These are phyloP conservation scores for Wasmannia auropunctata DNA, from an alignment of 1,140 invertebrate genomes.

Conservation along the genomic window DNA sequence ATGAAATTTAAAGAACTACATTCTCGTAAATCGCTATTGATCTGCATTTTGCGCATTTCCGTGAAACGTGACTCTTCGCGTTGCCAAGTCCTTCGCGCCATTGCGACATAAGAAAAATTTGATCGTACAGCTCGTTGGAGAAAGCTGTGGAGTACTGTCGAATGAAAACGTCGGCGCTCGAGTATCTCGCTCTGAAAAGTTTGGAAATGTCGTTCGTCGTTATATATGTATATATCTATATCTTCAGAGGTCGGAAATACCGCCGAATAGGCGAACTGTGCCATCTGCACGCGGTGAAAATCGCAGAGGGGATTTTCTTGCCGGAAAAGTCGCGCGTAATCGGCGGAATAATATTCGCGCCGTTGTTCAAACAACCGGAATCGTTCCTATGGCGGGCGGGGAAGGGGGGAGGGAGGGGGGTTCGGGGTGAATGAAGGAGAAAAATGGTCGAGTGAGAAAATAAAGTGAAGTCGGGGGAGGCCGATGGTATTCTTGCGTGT, in stretches of 20 bases:
- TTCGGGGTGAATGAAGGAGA: conserved; percentile 5
- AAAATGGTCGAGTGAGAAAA: conserved; percentile 39
- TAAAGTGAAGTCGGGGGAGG: neutral
- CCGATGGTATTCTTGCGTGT: neutral
- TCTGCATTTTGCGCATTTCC: conserved; percentile 10
- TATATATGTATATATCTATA: conserved; percentile 19
- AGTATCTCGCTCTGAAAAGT: neutral
- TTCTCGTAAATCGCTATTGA: conserved; percentile 15
- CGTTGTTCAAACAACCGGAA: conserved; percentile 40
- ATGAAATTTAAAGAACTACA: neutral
- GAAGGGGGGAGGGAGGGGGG: too few relatives aligned
- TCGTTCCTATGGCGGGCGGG: too few relatives aligned
- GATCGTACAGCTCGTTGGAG: neutral
- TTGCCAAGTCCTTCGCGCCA: conserved; percentile 4
- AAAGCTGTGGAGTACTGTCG: neutral
- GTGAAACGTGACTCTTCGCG: neutral
- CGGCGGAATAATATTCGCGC: conserved; percentile 46
- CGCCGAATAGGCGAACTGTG: neutral
- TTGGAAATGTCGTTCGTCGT: conserved; percentile 8
- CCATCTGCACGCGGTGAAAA: conserved; percentile 26
- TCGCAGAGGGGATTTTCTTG: conserved; percentile 28
- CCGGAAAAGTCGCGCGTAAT: conserved; percentile 39
- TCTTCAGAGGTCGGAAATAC: neutral
- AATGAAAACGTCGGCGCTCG: neutral
- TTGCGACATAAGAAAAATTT: conserved; percentile 21